phyloP scores from a whole-genome alignment of 2,888 invertebrate genomes.

The Stramonita haemastoma region DNA sequence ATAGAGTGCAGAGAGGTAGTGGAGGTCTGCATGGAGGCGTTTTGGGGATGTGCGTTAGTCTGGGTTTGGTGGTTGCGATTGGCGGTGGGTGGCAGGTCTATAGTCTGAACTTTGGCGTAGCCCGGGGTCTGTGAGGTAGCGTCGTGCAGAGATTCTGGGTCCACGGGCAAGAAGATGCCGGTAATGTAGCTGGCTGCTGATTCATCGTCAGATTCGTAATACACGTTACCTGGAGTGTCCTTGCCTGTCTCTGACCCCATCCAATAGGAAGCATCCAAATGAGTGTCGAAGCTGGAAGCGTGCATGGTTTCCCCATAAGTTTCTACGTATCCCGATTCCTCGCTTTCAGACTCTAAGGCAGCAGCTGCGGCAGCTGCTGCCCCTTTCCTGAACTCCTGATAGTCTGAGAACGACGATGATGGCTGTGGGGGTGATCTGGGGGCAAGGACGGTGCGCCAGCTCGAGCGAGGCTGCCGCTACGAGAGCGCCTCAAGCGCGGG shows the following conservation, averaged over 20 bases:
- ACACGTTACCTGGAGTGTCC: slow-evolving; percentile 56
- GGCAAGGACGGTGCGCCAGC: slow-evolving; percentile 41
- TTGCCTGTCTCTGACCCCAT: slow-evolving; percentile 61
- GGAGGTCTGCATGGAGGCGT: slow-evolving; percentile 56
- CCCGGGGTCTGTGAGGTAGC: slow-evolving; percentile 68
- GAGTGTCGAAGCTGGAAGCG: slow-evolving; percentile 72
- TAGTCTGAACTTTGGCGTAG: slow-evolving; percentile 68
- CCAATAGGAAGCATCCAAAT: slow-evolving; percentile 60
- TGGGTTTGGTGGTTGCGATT: slow-evolving; percentile 59
- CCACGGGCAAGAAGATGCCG: slow-evolving; percentile 60
- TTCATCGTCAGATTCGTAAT: slow-evolving; percentile 65
- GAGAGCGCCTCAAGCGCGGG: slow-evolving; percentile 15
- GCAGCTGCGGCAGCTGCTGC: slow-evolving; percentile 56
- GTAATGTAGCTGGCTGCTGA: slow-evolving; percentile 66
- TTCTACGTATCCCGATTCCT: slow-evolving; percentile 73
- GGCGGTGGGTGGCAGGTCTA: slow-evolving; percentile 49
- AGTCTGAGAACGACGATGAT: slow-evolving; percentile 45
- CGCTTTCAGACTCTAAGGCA: slow-evolving; percentile 69
- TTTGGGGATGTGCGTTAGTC: slow-evolving; percentile 49
- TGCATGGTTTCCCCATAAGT: slow-evolving; percentile 72
- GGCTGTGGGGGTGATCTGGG: slow-evolving; percentile 29
- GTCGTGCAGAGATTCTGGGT: slow-evolving; percentile 65
- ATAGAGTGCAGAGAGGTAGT: slow-evolving; percentile 66
- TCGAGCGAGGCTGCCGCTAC: slow-evolving; percentile 36
- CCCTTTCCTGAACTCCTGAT: slow-evolving; percentile 57